phyloP scores from a whole-genome alignment of 1,140 invertebrate species.

The Ctenoplectra terminalis region DNA sequence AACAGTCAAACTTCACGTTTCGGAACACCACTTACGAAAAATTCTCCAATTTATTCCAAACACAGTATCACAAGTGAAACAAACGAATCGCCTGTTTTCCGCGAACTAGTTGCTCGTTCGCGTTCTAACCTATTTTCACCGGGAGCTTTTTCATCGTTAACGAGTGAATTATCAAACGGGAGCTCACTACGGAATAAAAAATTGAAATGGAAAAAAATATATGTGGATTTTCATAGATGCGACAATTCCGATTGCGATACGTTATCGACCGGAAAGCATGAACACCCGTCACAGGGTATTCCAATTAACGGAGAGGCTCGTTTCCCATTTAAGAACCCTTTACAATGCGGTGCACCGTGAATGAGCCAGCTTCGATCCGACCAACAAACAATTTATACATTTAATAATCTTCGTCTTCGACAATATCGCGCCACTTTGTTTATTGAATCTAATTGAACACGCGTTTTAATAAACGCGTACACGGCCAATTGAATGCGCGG shows the following conservation, averaged over 20 bases:
- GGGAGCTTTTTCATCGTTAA: constrained; percentile 15
- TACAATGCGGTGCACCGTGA: not conserved
- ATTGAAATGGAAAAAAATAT: not conserved
- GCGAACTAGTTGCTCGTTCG: not conserved
- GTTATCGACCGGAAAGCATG: not conserved
- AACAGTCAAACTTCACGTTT: not conserved
- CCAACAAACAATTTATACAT: constrained; percentile 27
- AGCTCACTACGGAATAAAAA: not conserved
- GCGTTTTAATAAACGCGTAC: constrained; percentile 19
- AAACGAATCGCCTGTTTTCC: not conserved
- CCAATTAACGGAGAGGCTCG: constrained; percentile 23
- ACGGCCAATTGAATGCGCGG: constrained; percentile 22
- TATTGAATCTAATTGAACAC: constrained; percentile 21
- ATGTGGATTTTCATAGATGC: constrained; percentile 7
- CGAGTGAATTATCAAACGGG: constrained; percentile 22
- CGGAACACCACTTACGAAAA: not conserved
- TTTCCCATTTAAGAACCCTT: constrained; percentile 15
- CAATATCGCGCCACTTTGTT: not conserved
- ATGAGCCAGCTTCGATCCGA: not conserved
- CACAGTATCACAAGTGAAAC: not conserved
- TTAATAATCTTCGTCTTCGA: constrained; percentile 35
- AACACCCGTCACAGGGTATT: not conserved
- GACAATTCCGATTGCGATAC: not conserved
- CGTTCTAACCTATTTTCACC: constrained; percentile 11
- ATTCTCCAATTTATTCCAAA: not conserved